These are phyloP conservation scores for Halcyon badia DNA, from an alignment of 2,797 vertebrate genomes.

Conservation along the genomic window DNA sequence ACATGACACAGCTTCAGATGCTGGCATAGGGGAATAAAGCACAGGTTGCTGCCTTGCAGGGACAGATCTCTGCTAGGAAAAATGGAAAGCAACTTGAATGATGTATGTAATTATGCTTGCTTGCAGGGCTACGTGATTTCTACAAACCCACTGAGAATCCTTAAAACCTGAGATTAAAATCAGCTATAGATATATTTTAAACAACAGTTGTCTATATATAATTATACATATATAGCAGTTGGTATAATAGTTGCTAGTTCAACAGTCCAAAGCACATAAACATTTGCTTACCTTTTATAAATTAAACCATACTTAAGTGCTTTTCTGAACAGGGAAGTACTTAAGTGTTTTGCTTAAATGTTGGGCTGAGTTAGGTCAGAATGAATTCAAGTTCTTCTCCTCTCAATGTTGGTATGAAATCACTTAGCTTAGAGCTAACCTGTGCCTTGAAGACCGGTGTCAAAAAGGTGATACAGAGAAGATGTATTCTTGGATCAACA, in stretches of 20 bases:
- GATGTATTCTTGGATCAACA: background rate
- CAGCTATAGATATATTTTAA: conserved; percentile 19
- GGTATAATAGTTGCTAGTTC: background rate
- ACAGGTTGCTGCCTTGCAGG: conserved; percentile 38
- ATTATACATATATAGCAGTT: conserved; percentile 3
- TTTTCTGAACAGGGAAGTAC: background rate
- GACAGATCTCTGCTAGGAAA: conserved; percentile 2
- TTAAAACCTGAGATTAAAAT: conserved; percentile 53
- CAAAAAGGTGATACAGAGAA: background rate
- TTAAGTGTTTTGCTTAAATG: background rate
- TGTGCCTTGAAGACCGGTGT: background rate
- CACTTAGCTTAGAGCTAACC: background rate
- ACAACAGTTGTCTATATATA: conserved; percentile 21
- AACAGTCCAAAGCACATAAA: background rate
- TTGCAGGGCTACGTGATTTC: conserved; percentile 31
- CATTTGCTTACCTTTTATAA: conserved; percentile 1
- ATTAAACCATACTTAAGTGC: background rate
- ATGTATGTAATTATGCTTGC: conserved; percentile 48
- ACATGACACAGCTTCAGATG: background rate
- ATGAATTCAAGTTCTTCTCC: rapidly evolving
- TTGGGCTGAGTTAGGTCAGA: background rate
- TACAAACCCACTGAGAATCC: conserved; percentile 33
- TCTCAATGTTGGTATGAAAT: background rate
- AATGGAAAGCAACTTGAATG: conserved; percentile 23
- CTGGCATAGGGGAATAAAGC: conserved; percentile 11